Evolutionary conservation across 2,797 vertebrate species (phyloP).

Genomic region (Ctenosaura bakeri): DNA sequence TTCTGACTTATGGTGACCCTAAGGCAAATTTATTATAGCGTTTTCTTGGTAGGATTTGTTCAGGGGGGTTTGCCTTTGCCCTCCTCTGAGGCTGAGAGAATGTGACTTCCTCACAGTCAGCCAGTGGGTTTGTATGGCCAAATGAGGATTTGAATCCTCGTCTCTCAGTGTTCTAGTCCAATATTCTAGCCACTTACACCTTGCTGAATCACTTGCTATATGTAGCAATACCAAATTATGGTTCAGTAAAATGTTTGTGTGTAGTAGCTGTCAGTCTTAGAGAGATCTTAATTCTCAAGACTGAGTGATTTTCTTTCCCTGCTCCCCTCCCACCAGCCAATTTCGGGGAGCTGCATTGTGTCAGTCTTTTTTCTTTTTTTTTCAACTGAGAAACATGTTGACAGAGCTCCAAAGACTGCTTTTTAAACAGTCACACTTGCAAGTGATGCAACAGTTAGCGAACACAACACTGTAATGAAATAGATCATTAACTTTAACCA

Average conservation of each 20-base stretch:
- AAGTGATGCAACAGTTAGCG: slow-evolving; percentile 47
- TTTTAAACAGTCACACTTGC: slow-evolving; percentile 45
- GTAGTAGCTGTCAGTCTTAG: fast-evolving
- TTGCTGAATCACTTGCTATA: no score
- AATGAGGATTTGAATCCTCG: no score
- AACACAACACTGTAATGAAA: slow-evolving; percentile 50
- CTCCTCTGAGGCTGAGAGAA: no score
- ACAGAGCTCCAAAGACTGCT: neutral
- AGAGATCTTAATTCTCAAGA: neutral
- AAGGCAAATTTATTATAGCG: no score
- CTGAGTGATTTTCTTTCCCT: slow-evolving; percentile 8
- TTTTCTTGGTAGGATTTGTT: no score
- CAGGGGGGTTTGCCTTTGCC: no score
- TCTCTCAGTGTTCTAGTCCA: no score
- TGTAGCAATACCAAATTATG: neutral
- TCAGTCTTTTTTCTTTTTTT: neutral
- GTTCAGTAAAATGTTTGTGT: slow-evolving; percentile 11
- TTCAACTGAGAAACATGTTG: neutral
- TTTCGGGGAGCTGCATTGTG: neutral
- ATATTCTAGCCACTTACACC: no score
- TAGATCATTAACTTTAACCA: slow-evolving; percentile 63
- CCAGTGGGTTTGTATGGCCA: no score
- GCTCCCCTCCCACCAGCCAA: neutral
- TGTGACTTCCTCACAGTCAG: no score
- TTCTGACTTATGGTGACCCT: no score